Evolutionary conservation across 2,797 vertebrate genomes (phyloP).

Genomic region (Onychomys leucogaster): DNA sequence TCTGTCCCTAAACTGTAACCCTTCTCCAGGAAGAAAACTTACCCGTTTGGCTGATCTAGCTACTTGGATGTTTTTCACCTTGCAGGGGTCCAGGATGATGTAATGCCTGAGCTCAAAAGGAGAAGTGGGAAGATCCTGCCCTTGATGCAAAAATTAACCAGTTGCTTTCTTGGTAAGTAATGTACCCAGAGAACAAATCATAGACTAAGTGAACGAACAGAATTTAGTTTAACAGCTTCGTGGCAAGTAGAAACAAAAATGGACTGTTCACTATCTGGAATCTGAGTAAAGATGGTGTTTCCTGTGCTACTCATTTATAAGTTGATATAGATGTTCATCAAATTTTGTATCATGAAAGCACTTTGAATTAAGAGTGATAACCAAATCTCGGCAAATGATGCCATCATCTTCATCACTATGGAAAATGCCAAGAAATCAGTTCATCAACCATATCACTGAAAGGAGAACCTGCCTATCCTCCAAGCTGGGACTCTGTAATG

Average conservation of each 20-base stretch:
- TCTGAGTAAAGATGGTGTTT: constrained; percentile 11
- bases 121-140: neutral
- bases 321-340: neutral
- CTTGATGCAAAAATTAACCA: neutral
- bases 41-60: neutral
- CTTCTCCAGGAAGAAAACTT: neutral
- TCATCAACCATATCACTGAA: accelerated
- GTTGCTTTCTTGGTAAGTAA: neutral
- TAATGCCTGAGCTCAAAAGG: neutral
- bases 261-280: neutral
- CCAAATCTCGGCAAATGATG: neutral
- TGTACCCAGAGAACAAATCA: neutral
- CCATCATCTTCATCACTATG: neutral
- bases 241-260: neutral
- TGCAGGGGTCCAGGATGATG: neutral
- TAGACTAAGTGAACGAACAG: neutral
- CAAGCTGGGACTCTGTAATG: neutral
- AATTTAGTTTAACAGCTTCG: neutral
- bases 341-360: neutral
- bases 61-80: neutral
- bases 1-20: constrained; percentile 4
- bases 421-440: neutral
- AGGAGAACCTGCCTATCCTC: neutral
- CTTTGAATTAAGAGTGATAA: neutral
- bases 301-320: neutral